A percentile compares a stretch with the other conserved stretches of the same genome.
phyloP scores from a whole-genome alignment of 23 tunicate genomes.

The Clavelina lepadiformis region DNA sequence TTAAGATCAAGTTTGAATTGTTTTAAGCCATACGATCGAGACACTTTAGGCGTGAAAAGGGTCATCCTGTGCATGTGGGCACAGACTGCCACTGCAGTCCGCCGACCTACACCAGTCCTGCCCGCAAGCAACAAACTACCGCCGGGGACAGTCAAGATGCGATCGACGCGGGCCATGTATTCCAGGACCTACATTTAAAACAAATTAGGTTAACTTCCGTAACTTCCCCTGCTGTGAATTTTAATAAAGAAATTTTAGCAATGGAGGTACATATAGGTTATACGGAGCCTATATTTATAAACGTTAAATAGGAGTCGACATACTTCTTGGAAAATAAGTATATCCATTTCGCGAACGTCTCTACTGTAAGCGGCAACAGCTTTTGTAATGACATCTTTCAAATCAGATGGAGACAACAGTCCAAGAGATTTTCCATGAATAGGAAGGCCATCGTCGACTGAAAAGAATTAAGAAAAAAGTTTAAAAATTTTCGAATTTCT shows the following conservation, averaged over 20 bases:
- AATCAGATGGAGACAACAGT: conserved; percentile 52
- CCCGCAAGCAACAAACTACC: conserved; percentile 84
- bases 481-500: neutral
- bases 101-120: conserved; percentile 78
- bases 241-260: too few species aligned
- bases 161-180: conserved; percentile 87
- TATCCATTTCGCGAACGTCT: conserved; percentile 77
- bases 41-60: conserved; percentile 81
- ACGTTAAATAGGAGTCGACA: too few species aligned
- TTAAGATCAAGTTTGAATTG: conserved; percentile 75
- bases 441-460: conserved; percentile 48
- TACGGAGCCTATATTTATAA: too few species aligned
- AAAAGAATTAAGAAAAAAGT: neutral
- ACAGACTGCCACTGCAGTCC: conserved; percentile 70
- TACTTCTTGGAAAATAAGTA: conserved; percentile 74
- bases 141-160: conserved; percentile 65
- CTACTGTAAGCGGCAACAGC: conserved; percentile 75
- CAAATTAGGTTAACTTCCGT: neutral
- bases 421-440: conserved; percentile 78
- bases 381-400: conserved; percentile 56
- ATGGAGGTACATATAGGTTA: too few species aligned
- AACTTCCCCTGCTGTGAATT: too few species aligned
- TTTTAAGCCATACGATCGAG: conserved; percentile 71
- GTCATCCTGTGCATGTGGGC: conserved; percentile 88
- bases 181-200: conserved; percentile 49